Percentiles rank a stretch among this genome's conserved stretches.
phyloP scores from a whole-genome alignment of 1,140 invertebrate genomes.

The Andrena cerasifolii region DNA sequence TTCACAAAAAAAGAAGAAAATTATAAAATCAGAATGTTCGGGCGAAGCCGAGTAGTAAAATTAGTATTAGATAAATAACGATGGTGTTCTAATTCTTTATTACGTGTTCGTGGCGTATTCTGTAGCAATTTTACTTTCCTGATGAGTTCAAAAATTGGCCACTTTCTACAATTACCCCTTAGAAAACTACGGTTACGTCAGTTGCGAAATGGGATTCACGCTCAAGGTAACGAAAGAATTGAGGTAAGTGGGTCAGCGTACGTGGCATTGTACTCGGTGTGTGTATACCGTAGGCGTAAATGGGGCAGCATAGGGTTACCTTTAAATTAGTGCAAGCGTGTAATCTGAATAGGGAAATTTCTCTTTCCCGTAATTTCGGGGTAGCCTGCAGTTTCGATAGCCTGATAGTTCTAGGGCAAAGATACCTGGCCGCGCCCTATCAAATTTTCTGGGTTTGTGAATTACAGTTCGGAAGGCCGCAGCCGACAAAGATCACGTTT shows the following conservation, averaged over 20 bases:
- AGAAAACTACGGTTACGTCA: slow-evolving; percentile 18
- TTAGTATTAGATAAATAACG: no score
- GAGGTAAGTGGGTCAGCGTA: slow-evolving; percentile 59
- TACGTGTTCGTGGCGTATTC: no score
- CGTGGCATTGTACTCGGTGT: slow-evolving; percentile 48
- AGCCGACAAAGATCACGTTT: background rate
- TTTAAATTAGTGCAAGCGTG: slow-evolving; percentile 46
- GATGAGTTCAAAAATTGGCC: background rate
- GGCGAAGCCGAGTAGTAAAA: no score
- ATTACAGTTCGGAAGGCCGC: background rate
- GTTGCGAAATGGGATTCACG: slow-evolving; percentile 43
- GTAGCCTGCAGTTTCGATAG: slow-evolving; percentile 2
- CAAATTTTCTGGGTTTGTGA: slow-evolving; percentile 22
- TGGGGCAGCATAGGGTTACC: slow-evolving; percentile 31
- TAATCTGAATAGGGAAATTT: slow-evolving; percentile 27
- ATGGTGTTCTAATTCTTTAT: no score
- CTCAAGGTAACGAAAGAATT: slow-evolving; percentile 58
- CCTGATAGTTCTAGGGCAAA: background rate
- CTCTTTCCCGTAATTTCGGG: slow-evolving; percentile 22
- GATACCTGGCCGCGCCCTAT: background rate
- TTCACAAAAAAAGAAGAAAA: no score
- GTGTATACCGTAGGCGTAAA: slow-evolving; percentile 54
- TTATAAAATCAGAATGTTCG: no score
- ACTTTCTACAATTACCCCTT: no score
- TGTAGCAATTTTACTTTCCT: no score